Evolutionary conservation across 2,113 vertebrate species (phyloP).

Genomic region (Gracilinanus agilis): DNA sequence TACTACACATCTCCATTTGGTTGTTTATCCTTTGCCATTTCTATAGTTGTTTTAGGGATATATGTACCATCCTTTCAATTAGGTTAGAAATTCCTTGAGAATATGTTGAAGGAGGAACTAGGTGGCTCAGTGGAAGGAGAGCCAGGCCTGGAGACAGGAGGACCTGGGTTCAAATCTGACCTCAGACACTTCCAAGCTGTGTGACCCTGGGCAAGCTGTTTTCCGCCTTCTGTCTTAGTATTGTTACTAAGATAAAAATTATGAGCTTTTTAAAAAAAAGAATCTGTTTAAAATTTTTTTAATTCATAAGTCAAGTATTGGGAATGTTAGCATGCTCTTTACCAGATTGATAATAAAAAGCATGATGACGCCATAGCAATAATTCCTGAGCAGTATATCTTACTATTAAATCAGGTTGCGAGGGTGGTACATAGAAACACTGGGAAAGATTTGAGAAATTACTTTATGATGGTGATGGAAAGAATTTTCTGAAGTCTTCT

Average conservation of each 20-base stretch:
- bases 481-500: not conserved
- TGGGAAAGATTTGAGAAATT: not conserved
- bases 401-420: too few species aligned
- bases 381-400: too few species aligned
- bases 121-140: too few species aligned
- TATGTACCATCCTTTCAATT: not conserved
- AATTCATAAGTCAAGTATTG: not conserved
- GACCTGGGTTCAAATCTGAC: too few species aligned
- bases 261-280: too few species aligned
- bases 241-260: too few species aligned
- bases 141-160: too few species aligned
- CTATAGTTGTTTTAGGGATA: not conserved
- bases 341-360: too few species aligned
- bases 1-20: not conserved
- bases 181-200: too few species aligned
- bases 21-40: not conserved
- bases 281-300: not conserved
- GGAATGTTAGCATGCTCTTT: not conserved
- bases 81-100: not conserved
- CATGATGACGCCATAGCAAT: not conserved
- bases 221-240: too few species aligned
- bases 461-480: not conserved
- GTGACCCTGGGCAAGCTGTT: too few species aligned
- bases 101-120: not conserved
- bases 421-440: not conserved